Base-by-base conservation (phyloP, 2,113 vertebrate species). In the Ariopsis seemanni region DNA sequence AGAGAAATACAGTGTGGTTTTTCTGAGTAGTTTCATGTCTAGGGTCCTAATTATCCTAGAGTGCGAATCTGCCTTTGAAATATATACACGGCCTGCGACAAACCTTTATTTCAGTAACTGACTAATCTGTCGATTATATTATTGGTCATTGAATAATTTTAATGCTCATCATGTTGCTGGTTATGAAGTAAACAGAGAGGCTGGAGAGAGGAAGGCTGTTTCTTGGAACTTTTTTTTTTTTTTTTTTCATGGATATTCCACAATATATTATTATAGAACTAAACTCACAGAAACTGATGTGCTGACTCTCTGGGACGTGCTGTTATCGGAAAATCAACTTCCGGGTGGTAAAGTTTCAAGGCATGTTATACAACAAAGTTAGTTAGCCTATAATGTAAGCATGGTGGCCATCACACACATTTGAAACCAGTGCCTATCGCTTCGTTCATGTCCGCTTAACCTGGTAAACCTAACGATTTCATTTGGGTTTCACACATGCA, bases 1-100 rank as follows among this genome's bases (percentile, higher is more conserved):
- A 74, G 25, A 18, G 4, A 62, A 82, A 72, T 52, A 50, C 55
- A 20, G 4, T 82, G 78, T 82, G 79, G 79, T 87, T 72, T 87
- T 82, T 87, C 78, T 82, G 4, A 87, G 86, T 82, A 81, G 2
- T 42, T 58, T 52, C 72, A 63, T 5, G 7, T 58, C 18, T 14
- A 34, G 22, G 14, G 30, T 71, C 74, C 48, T 65, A 65, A 12
- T 78, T 9, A 78, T 52, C 58, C 25, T 53, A 63, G 18, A 67
- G 79, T 30, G 5, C 4, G 48, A 27, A 55, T 62, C 22, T 7
- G 4, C 10, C 30, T 60, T 30, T 27, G 14, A 63, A 57, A 20
- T 17, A 22, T 10, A 15, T 58, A 18, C 3, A 17, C 14, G 57
- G 57, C 57, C 57, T 58, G 57, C 57, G 5, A 4, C n/a, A 84